Conservation (phyloP, 2,888 invertebrate genomes). For the Zygothrica quintamaculata region DNA sequence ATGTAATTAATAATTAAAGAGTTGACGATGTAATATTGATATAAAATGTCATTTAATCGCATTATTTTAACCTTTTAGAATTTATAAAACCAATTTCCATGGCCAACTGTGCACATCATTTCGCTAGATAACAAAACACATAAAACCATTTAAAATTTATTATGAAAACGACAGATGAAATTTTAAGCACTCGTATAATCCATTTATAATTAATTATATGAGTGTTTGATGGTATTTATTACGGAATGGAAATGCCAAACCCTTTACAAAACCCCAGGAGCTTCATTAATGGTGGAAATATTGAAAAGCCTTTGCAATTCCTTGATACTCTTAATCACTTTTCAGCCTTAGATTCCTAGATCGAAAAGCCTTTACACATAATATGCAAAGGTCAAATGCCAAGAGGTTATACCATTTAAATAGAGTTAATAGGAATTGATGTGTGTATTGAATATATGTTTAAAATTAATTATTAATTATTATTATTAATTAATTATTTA, state of each 20-base stretch:
- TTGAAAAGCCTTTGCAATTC: too few relatives aligned
- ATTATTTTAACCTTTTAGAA: constrained; percentile 12
- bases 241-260: too few relatives aligned
- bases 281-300: too few relatives aligned
- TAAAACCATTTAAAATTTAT: constrained; percentile 20
- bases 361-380: not conserved
- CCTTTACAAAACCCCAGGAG: too few relatives aligned
- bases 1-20: not conserved
- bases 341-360: too few relatives aligned
- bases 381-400: too few relatives aligned
- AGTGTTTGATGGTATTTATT: constrained; percentile 3
- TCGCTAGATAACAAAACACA: constrained; percentile 3
- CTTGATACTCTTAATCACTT: too few relatives aligned
- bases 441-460: too few relatives aligned
- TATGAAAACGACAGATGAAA: constrained; percentile 26
- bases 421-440: too few relatives aligned
- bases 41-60: constrained; percentile 11
- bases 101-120: constrained; percentile 1
- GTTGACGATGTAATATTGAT: not conserved
- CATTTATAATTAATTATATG: constrained; percentile 23
- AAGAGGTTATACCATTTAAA: too few relatives aligned
- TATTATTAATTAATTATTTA: too few relatives aligned
- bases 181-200: constrained; percentile 14
- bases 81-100: constrained; percentile 27
- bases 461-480: too few relatives aligned